phyloP scores from a whole-genome alignment of 2,888 invertebrate genomes.

The Halictus ligatus region DNA sequence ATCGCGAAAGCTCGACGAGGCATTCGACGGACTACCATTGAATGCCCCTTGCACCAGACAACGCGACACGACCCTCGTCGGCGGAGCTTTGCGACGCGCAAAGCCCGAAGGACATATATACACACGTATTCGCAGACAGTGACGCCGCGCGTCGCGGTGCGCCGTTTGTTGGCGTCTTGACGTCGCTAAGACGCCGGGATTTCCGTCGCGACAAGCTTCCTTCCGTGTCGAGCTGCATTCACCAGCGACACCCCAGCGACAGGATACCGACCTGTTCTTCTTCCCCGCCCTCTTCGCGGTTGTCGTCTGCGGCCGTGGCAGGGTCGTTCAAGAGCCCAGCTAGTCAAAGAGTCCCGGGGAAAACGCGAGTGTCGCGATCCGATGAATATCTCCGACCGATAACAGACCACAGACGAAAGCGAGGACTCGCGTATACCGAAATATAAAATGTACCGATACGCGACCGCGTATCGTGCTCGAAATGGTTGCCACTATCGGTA shows the following conservation, averaged over 20 bases:
- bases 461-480: no score
- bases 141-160: neutral
- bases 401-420: neutral
- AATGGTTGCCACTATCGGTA: no score
- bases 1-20: conserved; percentile 32
- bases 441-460: no score
- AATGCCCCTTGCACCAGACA: conserved; percentile 46
- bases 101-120: conserved; percentile 19
- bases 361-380: neutral
- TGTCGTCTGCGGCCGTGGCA: neutral
- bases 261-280: conserved; percentile 21
- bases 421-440: no score
- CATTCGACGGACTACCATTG: conserved; percentile 51
- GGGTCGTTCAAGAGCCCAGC: neutral
- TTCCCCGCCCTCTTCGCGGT: neutral
- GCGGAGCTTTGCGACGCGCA: conserved; percentile 31
- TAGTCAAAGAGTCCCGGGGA: neutral
- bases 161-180: conserved; percentile 77
- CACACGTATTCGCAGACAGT: neutral
- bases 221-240: conserved; percentile 69
- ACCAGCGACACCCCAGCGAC: conserved; percentile 21
- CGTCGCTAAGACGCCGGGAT: conserved; percentile 74
- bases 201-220: conserved; percentile 79
- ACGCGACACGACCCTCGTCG: conserved; percentile 27
- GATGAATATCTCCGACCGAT: neutral